Percentiles rank a stretch among this genome's conserved stretches.
These are phyloP conservation scores for Siderastrea siderea DNA, from an alignment of 92 coral and sea anemone species.

Conservation along the genomic window DNA sequence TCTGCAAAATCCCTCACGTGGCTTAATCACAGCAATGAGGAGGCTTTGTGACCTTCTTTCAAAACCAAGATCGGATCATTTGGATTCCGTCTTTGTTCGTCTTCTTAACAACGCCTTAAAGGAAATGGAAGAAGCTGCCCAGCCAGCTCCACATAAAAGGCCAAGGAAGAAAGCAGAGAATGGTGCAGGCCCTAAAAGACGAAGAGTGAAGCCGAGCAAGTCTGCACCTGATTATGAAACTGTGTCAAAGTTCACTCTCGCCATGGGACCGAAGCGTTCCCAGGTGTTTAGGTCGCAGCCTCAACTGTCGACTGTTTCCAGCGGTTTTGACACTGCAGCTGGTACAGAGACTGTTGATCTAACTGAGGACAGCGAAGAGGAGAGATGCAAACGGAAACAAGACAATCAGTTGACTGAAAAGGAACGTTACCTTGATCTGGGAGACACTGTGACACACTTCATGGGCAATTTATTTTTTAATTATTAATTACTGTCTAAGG, in stretches of 20 bases:
- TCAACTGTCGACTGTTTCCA: neutral
- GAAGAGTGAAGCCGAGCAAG: neutral
- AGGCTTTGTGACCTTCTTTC: conserved; percentile 40
- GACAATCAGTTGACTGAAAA: neutral
- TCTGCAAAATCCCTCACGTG: conserved; percentile 26
- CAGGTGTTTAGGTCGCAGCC: neutral
- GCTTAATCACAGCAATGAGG: conserved; percentile 31
- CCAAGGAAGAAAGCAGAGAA: neutral
- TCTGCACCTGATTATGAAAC: neutral
- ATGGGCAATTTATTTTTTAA: neutral
- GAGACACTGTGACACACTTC: conserved; percentile 31
- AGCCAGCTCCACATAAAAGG: conserved; percentile 9
- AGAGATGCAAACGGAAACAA: neutral
- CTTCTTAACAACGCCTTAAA: conserved; percentile 28
- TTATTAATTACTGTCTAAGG: neutral
- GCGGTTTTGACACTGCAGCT: neutral
- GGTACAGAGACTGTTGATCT: conserved; percentile 1
- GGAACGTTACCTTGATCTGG: conserved; percentile 16
- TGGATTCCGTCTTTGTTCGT: conserved; percentile 42
- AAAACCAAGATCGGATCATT: conserved; percentile 41
- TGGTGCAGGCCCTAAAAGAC: neutral
- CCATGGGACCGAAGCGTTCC: neutral
- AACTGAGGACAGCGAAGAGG: conserved; percentile 3
- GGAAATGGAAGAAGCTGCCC: conserved; percentile 38
- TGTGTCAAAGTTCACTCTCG: neutral